Percentiles rank a stretch among this genome's conserved stretches.
Evolutionary conservation across 2,888 invertebrate genomes (phyloP).

Genomic region (Esperia sulphurella): DNA sequence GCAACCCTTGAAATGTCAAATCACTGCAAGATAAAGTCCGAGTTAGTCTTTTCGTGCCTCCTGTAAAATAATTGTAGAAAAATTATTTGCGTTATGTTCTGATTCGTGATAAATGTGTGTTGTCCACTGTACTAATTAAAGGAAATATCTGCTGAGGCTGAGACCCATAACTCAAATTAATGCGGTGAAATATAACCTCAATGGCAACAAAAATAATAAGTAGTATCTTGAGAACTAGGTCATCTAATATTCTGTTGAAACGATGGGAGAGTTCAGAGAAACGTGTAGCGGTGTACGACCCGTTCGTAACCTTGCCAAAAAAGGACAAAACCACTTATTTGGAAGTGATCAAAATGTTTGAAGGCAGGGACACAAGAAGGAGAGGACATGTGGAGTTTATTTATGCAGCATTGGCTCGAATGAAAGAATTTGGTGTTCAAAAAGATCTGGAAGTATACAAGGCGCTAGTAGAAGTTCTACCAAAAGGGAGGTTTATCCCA

Average conservation of each 20-base stretch:
- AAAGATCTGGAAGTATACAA: conserved; percentile 93
- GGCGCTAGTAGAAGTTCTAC: conserved; percentile 89
- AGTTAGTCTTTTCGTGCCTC: too few relatives aligned
- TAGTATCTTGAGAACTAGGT: conserved; percentile 42
- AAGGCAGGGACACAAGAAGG: conserved; percentile 82
- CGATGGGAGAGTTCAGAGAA: conserved; percentile 63
- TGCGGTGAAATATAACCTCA: conserved; percentile 36
- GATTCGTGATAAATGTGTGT: too few relatives aligned
- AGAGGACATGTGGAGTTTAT: conserved; percentile 97
- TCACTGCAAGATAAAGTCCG: too few relatives aligned
- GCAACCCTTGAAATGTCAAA: too few relatives aligned
- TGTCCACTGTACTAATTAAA: too few relatives aligned
- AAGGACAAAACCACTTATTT: conserved; percentile 85
- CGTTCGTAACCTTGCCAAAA: conserved; percentile 68
- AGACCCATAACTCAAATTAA: neutral
- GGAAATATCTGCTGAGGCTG: too few relatives aligned
- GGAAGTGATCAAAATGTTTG: conserved; percentile 86
- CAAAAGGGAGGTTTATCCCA: conserved; percentile 93
- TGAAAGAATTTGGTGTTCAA: conserved; percentile 94
- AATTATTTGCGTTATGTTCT: too few relatives aligned
- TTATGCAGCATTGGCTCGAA: conserved; percentile 90
- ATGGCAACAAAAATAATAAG: conserved; percentile 57
- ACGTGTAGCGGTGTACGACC: conserved; percentile 55
- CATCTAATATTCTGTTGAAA: conserved; percentile 37
- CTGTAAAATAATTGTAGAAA: too few relatives aligned